Base-by-base conservation (phyloP, 2,888 invertebrate genomes). In the Mylabris sibirica region DNA sequence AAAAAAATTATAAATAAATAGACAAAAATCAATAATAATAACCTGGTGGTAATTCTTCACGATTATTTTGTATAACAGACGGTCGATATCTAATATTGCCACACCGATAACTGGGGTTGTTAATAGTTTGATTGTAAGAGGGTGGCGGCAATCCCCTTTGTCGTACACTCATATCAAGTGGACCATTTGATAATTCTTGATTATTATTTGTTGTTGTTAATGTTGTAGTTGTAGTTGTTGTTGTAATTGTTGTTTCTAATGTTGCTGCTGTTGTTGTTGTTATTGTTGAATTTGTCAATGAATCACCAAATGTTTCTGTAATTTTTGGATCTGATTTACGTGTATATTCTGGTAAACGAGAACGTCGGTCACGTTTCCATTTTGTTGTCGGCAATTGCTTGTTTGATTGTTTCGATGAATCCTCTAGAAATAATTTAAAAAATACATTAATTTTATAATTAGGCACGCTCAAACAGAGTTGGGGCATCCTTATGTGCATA, bases 281-380 rank as follows among this genome's bases (percentile, higher is more conserved):
- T n/a, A 80, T 76, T 66, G 78, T 79, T 62, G 76, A 14, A 59
- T 71, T 66, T 49, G 77, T 75, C 8, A 76, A 69, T 61, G 80
- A 80, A 35, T 76, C 76, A 24, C 78, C 79, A 59, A 80, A 80
- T 8, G 77, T 81, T 73, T 83, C 84, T 63, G 84, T 79, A 70
- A 83, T 76, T 76, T 84, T 84, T 22, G 83, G 83, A 70, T 85
- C 85, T 8, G 84, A 83, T 72, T 84, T 85, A 64, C 85, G 78
- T 22, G 83, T 80, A 72, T 85, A 85, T 72, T 85, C 85, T 11
- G 85, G 83, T 20, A 82, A 79, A n/a, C 84, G 82, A 65, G 85
- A 83, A 26, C 92, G 87, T 49, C 92, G 87, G 74, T 92, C 92
- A 63, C 92, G 87, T 71, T 92, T 89, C 92, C 92, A 92, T 85